Percentiles rank a stretch among this genome's conserved stretches.
Conservation (phyloP, 2,797 vertebrate species). For the Coluber constrictor region DNA sequence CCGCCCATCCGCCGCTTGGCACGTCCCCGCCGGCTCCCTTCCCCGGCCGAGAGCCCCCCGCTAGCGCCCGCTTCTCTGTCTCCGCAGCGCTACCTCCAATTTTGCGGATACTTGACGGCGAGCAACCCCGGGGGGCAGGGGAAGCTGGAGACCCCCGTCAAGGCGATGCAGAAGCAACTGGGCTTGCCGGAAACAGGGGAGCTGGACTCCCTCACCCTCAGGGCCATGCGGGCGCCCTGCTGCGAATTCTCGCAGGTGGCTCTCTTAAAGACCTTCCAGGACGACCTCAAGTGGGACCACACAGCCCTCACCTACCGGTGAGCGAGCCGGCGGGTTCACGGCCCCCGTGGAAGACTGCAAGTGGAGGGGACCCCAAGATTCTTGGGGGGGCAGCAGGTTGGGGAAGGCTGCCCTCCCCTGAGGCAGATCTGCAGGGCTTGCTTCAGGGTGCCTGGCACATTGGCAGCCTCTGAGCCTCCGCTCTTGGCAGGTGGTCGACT, state of each 20-base stretch:
- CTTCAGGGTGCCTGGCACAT: not conserved
- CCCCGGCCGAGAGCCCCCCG: not conserved
- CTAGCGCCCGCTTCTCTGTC: not conserved
- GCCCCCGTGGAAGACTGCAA: not conserved
- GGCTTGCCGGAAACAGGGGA: slow-evolving; percentile 83
- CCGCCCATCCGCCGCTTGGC: not conserved
- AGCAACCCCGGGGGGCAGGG: slow-evolving; percentile 31
- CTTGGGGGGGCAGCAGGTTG: not conserved
- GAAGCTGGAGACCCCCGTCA: slow-evolving; percentile 74
- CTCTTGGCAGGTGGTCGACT: slow-evolving; percentile 79
- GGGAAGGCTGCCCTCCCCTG: not conserved
- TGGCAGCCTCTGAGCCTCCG: not conserved
- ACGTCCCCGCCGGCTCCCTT: too few relatives aligned
- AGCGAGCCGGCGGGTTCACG: slow-evolving; percentile 17
- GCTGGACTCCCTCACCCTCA: slow-evolving; percentile 80
- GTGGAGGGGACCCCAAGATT: not conserved
- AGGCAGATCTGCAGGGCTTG: not conserved
- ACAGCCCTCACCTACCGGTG: slow-evolving; percentile 89
- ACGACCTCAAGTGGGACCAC: slow-evolving; percentile 91
- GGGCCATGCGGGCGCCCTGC: slow-evolving; percentile 84
- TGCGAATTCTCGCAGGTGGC: slow-evolving; percentile 89
- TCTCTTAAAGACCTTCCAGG: slow-evolving; percentile 84
- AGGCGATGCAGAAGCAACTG: slow-evolving; percentile 82
- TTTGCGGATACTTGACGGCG: slow-evolving; percentile 79
- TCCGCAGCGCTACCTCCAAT: slow-evolving; percentile 81